Conservation (phyloP, 2,113 vertebrate species). For the Bujurquina vittata region DNA sequence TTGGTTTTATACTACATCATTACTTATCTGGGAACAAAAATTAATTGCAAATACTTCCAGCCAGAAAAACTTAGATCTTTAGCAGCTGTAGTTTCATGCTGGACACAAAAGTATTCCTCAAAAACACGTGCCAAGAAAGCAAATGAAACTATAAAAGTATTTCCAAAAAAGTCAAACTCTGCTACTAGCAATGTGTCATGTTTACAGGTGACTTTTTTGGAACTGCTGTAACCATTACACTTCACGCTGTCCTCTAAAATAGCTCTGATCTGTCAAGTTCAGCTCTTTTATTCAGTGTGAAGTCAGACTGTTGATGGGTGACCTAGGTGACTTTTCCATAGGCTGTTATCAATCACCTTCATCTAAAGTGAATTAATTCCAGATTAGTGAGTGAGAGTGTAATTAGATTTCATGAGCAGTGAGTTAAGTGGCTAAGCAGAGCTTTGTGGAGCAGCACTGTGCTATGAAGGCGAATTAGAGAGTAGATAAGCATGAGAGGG, state of each 20-base stretch:
- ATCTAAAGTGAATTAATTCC: slow-evolving; percentile 76
- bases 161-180: not conserved
- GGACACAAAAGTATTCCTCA: not conserved
- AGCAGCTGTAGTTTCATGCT: not conserved
- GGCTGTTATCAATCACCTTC: slow-evolving; percentile 73
- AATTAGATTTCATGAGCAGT: slow-evolving; percentile 71
- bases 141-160: not conserved
- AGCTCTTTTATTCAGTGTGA: slow-evolving; percentile 43
- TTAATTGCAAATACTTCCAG: too few species aligned
- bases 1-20: too few species aligned
- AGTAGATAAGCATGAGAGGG: slow-evolving; percentile 58
- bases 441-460: slow-evolving; percentile 28
- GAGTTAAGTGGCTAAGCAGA: slow-evolving; percentile 56
- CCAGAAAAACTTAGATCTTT: too few species aligned
- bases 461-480: slow-evolving; percentile 41
- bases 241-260: slow-evolving; percentile 7
- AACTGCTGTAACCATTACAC: not conserved
- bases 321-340: slow-evolving; percentile 68
- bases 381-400: slow-evolving; percentile 70
- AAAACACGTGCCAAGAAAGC: not conserved
- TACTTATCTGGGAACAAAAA: too few species aligned
- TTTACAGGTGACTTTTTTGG: not conserved
- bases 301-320: slow-evolving; percentile 53
- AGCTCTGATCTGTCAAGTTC: slow-evolving; percentile 48
- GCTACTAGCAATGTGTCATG: not conserved